Conservation (phyloP, 2,888 invertebrate species). For the Thera britannica region DNA sequence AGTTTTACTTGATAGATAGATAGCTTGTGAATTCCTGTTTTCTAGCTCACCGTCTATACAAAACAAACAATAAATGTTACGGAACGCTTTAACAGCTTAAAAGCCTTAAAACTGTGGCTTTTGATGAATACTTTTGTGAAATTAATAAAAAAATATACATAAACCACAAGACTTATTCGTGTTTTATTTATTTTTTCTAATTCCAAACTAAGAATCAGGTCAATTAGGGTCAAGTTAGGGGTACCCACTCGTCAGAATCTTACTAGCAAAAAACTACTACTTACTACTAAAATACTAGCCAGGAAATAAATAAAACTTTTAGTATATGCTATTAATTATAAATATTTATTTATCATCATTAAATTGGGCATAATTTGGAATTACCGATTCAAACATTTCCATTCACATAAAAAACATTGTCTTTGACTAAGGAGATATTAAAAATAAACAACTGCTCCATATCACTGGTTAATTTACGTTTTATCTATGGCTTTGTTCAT, state of each 20-base stretch:
- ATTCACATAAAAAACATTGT: conserved; percentile 24
- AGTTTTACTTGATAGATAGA: conserved; percentile 64
- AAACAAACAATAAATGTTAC: conserved; percentile 46
- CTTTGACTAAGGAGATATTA: conserved; percentile 36
- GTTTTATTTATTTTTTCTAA: conserved; percentile 21
- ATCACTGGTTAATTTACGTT: conserved; percentile 24
- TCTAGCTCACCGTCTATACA: conserved; percentile 69
- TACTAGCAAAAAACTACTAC: no score
- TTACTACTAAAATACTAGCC: no score
- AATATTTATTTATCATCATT: conserved; percentile 82
- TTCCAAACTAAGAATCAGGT: no score
- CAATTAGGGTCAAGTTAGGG: no score
- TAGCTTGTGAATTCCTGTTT: conserved; percentile 77
- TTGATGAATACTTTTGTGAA: conserved; percentile 83
- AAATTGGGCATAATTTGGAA: conserved; percentile 80
- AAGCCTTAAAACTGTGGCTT: conserved; percentile 84
- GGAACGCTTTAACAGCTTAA: conserved; percentile 80
- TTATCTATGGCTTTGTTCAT: conserved; percentile 3
- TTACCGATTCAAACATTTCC: conserved; percentile 56
- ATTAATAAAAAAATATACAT: conserved; percentile 82
- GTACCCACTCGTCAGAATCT: no score
- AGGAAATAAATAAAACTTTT: conserved; percentile 39
- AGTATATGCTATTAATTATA: conserved; percentile 69
- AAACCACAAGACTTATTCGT: conserved; percentile 49
- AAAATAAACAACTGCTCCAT: conserved; percentile 54